phyloP scores from a whole-genome alignment of 2,113 vertebrate species.

The Pogona vitticeps region DNA sequence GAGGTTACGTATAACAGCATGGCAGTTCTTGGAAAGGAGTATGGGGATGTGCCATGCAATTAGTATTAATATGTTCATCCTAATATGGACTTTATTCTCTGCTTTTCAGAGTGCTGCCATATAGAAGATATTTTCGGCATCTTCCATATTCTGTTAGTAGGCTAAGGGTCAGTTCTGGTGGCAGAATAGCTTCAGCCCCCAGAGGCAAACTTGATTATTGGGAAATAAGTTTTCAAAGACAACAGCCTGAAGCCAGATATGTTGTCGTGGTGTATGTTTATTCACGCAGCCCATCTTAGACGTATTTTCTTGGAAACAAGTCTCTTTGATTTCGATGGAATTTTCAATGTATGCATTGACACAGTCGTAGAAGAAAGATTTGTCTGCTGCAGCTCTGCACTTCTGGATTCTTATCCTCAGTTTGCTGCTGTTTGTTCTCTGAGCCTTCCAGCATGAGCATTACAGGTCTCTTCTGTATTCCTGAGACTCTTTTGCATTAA shows the following conservation, averaged over 20 bases:
- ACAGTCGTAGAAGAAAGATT: background rate
- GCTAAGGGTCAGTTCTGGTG: background rate
- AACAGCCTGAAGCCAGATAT: background rate
- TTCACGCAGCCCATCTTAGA: background rate
- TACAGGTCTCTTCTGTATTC: background rate
- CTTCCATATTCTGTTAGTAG: background rate
- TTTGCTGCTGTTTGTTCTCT: slow-evolving; percentile 1
- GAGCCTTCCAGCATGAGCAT: background rate
- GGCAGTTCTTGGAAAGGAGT: background rate
- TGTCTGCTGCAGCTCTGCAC: background rate
- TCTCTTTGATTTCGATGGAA: slow-evolving; percentile 3
- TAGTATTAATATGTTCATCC: background rate
- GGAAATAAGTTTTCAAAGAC: background rate
- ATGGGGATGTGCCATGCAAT: background rate
- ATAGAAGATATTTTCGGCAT: background rate
- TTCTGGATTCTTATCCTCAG: background rate
- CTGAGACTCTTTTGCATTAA: background rate
- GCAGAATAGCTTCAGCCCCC: background rate
- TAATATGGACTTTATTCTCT: background rate
- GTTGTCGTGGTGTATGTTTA: background rate
- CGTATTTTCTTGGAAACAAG: background rate
- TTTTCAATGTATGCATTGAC: background rate
- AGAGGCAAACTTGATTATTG: background rate
- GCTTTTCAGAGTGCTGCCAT: background rate
- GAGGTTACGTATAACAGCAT: background rate